A percentile compares a stretch with the other conserved stretches of the same genome.
These are phyloP conservation scores for Paragorgia papillata DNA, from an alignment of 92 coral and sea anemone genomes.

Conservation along the genomic window DNA sequence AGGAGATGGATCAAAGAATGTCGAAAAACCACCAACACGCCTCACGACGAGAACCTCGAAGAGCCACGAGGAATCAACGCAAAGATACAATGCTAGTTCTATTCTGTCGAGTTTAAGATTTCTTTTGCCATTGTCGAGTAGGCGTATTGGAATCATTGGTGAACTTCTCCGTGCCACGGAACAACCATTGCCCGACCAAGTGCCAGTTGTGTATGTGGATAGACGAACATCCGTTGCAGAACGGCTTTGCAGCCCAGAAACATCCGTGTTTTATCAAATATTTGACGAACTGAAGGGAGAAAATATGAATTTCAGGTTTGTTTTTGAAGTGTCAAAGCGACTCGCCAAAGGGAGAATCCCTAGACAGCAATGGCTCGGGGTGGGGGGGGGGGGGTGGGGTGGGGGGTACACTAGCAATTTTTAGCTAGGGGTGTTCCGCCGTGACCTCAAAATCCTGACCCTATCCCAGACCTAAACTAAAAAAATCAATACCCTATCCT, in stretches of 20 bases:
- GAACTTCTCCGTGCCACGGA: conserved; percentile 85
- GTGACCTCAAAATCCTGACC: no score
- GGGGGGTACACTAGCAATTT: no score
- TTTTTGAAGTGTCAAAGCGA: no score
- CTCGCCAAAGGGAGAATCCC: no score
- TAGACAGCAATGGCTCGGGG: no score
- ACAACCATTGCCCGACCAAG: conserved; percentile 82
- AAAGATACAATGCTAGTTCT: conserved; percentile 26
- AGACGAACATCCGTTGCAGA: conserved; percentile 73
- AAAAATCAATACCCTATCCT: no score
- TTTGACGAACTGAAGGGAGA: conserved; percentile 75
- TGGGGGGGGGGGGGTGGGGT: no score
- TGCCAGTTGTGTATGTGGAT: conserved; percentile 91
- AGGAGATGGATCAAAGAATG: background rate
- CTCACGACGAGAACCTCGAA: background rate
- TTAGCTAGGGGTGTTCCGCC: no score
- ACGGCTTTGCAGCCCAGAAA: conserved; percentile 59
- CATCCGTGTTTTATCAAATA: conserved; percentile 80
- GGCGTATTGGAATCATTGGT: conserved; percentile 82
- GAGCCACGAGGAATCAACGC: background rate
- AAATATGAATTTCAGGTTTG: conserved; percentile 87
- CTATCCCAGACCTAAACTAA: no score
- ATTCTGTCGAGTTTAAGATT: conserved; percentile 61
- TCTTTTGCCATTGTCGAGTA: conserved; percentile 87
- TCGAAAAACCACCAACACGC: background rate